Evolutionary conservation across 2,113 vertebrate species (phyloP).

Genomic region (Pangasianodon hypophthalmus): DNA sequence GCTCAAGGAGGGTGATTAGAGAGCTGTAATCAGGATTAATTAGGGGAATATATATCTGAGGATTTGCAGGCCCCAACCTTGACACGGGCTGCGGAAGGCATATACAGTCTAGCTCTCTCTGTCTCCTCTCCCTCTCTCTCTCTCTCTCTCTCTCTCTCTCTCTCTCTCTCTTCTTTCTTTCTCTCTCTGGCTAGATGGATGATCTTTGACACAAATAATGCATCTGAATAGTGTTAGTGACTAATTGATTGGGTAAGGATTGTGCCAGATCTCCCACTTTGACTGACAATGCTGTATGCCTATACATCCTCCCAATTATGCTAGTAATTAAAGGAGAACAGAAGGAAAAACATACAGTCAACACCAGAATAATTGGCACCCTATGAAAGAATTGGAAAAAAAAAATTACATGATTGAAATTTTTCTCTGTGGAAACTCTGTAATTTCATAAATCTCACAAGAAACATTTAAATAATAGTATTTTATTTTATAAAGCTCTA

Average conservation of each 20-base stretch:
- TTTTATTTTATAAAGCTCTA: background rate
- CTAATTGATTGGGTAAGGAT: background rate
- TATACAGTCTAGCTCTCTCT: slow-evolving; percentile 27
- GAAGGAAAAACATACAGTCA: background rate
- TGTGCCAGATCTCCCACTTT: background rate
- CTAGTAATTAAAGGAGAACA: background rate
- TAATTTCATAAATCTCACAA: background rate
- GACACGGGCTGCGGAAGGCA: slow-evolving; percentile 40
- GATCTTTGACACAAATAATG: slow-evolving; percentile 31
- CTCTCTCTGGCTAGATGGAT: background rate
- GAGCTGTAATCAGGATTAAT: slow-evolving; percentile 79
- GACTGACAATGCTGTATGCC: background rate
- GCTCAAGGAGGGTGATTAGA: slow-evolving; percentile 72
- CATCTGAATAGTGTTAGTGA: background rate
- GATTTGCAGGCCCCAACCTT: slow-evolving; percentile 70
- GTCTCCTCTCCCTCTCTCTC: slow-evolving; percentile 44
- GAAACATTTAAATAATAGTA: background rate
- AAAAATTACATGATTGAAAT: background rate
- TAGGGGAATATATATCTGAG: slow-evolving; percentile 76
- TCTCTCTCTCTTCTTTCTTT: background rate
- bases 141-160: slow-evolving; percentile 2
- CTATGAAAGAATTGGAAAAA: background rate
- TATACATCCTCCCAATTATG: background rate
- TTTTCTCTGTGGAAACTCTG: background rate
- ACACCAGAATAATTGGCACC: background rate